Conservation (phyloP, 2,797 vertebrate species). For the Macroramphosus scolopax region DNA sequence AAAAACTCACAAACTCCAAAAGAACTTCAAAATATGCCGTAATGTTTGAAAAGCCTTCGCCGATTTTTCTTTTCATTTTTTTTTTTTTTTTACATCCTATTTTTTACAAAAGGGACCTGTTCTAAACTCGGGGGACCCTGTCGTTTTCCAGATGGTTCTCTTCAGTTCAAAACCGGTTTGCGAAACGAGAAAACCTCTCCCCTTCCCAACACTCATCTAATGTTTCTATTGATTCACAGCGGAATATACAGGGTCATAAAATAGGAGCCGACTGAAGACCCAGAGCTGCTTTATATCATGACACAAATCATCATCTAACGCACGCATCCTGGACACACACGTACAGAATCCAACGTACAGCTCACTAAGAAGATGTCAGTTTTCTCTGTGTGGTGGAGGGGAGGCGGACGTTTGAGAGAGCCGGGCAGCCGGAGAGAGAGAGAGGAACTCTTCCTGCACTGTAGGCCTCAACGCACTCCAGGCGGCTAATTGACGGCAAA, state of each 20-base stretch:
- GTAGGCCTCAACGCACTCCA: conserved; percentile 67
- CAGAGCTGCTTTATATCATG: conserved; percentile 69
- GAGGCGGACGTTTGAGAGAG: conserved; percentile 56
- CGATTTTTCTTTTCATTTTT: conserved; percentile 52
- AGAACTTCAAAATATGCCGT: conserved; percentile 81
- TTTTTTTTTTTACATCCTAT: conserved; percentile 68
- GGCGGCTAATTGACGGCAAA: conserved; percentile 80
- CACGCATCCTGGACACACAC: conserved; percentile 35
- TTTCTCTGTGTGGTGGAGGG: conserved; percentile 43
- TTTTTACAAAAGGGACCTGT: conserved; percentile 81
- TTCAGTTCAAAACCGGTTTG: conserved; percentile 68
- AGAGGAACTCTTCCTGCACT: conserved; percentile 60
- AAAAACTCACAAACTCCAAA: conserved; percentile 78
- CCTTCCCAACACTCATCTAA: conserved; percentile 64
- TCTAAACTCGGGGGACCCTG: conserved; percentile 66
- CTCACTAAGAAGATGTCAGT: conserved; percentile 37
- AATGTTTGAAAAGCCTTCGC: conserved; percentile 78
- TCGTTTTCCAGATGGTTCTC: conserved; percentile 82
- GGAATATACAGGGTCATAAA: conserved; percentile 61
- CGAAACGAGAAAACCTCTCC: conserved; percentile 67
- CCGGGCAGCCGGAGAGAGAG: conserved; percentile 40
- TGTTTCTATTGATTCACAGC: conserved; percentile 69
- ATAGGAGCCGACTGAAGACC: conserved; percentile 63
- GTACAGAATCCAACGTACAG: conserved; percentile 7
- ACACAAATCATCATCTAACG: conserved; percentile 63